Percentiles rank a stretch among this genome's conserved stretches.
Evolutionary conservation across 2,113 vertebrate species (phyloP).

Genomic region (Dipodomys ordii): DNA sequence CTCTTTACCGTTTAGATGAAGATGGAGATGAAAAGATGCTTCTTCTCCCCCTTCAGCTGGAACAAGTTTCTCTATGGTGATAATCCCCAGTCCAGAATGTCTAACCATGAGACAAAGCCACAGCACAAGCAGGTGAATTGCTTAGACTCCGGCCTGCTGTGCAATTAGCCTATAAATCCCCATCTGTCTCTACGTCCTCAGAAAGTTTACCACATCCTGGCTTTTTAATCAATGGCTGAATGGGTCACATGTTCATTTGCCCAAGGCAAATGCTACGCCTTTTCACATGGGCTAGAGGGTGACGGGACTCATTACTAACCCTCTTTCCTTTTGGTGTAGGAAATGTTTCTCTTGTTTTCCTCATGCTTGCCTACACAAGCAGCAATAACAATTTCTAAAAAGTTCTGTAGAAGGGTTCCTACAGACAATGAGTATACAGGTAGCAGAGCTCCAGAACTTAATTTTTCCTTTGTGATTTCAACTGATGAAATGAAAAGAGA

Average conservation of each 20-base stretch:
- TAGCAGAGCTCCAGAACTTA: background rate
- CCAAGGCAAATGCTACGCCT: slow-evolving; percentile 57
- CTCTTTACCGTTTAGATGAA: background rate
- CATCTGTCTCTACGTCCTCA: slow-evolving; percentile 84
- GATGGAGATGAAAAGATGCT: background rate
- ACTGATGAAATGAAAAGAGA: background rate
- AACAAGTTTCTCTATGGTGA: slow-evolving; percentile 29
- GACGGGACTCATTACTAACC: background rate
- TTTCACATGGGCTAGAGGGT: background rate
- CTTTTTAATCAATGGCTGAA: slow-evolving; percentile 74
- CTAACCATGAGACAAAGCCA: slow-evolving; percentile 72
- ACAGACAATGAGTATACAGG: background rate
- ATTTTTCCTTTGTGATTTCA: background rate
- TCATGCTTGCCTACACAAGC: background rate
- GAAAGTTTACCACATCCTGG: slow-evolving; percentile 84
- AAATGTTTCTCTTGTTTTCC: background rate
- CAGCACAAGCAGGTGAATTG: slow-evolving; percentile 74
- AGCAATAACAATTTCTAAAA: background rate
- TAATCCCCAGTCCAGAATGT: slow-evolving; percentile 61
- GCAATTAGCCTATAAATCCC: slow-evolving; percentile 84
- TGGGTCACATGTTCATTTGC: slow-evolving; percentile 58
- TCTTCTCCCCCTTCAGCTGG: slow-evolving; percentile 49
- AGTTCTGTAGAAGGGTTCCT: background rate
- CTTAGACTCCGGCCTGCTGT: slow-evolving; percentile 76
- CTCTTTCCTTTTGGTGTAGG: background rate